These are phyloP conservation scores for Bergia sp. DNA, from an alignment of 92 coral and sea anemone species.

Conservation along the genomic window DNA sequence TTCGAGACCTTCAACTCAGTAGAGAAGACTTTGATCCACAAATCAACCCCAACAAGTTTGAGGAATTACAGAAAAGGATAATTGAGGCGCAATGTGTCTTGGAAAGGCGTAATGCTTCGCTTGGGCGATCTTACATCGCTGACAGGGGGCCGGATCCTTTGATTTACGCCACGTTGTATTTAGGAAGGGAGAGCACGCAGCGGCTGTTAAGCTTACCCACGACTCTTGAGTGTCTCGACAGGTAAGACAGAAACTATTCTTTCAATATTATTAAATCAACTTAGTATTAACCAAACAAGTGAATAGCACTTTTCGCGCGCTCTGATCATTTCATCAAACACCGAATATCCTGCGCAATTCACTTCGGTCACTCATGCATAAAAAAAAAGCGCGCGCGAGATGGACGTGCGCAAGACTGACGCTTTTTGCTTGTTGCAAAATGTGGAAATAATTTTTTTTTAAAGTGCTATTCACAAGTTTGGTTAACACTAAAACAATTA, in stretches of 20 bases:
- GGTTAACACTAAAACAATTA: no score
- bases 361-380: no score
- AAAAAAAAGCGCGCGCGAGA: no score
- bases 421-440: no score
- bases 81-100: slow-evolving; percentile 66
- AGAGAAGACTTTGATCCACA: slow-evolving; percentile 88
- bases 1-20: slow-evolving; percentile 63
- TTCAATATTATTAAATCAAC: background rate
- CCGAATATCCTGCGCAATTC: no score
- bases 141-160: slow-evolving; percentile 94
- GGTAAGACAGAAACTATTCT: slow-evolving; percentile 51
- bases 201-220: slow-evolving; percentile 55
- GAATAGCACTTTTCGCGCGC: no score
- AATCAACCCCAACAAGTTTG: slow-evolving; percentile 58
- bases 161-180: slow-evolving; percentile 78
- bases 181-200: slow-evolving; percentile 61
- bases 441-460: no score
- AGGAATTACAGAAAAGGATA: slow-evolving; percentile 69
- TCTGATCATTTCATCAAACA: no score
- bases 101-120: slow-evolving; percentile 54
- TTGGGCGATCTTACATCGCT: slow-evolving; percentile 69
- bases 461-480: no score
- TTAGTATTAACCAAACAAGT: no score
- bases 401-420: no score
- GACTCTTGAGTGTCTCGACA: slow-evolving; percentile 67